Percentiles rank a stretch among this genome's conserved stretches.
These are phyloP conservation scores for Drosophila paracracens DNA, from an alignment of 2,888 invertebrate species.

Conservation along the genomic window DNA sequence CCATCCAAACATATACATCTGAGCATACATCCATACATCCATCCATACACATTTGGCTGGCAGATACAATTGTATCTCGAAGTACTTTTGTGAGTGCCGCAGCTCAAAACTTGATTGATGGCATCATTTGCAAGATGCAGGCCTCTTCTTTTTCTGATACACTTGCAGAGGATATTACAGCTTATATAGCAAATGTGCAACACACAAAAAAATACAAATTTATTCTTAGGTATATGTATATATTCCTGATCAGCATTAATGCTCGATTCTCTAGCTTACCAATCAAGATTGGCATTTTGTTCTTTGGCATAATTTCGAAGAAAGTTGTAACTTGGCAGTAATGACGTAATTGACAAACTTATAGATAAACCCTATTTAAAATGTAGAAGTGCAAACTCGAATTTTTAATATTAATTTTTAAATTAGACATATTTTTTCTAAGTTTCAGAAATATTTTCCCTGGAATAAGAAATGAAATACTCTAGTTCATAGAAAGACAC, in stretches of 20 bases:
- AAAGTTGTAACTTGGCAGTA: neutral
- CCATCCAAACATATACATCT: neutral
- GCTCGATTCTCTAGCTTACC: too few relatives aligned
- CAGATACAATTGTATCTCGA: slow-evolving; percentile 34
- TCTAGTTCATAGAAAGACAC: neutral
- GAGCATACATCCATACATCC: neutral
- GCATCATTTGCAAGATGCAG: slow-evolving; percentile 51
- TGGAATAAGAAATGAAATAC: too few relatives aligned
- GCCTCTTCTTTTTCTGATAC: slow-evolving; percentile 5
- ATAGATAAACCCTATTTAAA: neutral
- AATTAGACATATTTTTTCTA: neutral
- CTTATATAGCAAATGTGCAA: neutral
- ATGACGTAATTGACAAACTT: neutral
- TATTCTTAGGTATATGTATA: neutral
- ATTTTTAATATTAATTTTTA: neutral
- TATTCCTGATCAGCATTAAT: neutral
- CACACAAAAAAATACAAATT: neutral
- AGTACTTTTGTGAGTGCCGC: slow-evolving; percentile 42
- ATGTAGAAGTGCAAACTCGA: neutral
- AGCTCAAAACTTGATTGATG: slow-evolving; percentile 61
- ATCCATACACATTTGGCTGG: neutral
- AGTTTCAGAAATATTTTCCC: neutral
- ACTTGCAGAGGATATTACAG: neutral
- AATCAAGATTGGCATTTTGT: neutral
- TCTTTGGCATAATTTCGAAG: neutral